Base-by-base conservation (phyloP, 2,888 invertebrate genomes). In the Geotrupes spiniger region DNA sequence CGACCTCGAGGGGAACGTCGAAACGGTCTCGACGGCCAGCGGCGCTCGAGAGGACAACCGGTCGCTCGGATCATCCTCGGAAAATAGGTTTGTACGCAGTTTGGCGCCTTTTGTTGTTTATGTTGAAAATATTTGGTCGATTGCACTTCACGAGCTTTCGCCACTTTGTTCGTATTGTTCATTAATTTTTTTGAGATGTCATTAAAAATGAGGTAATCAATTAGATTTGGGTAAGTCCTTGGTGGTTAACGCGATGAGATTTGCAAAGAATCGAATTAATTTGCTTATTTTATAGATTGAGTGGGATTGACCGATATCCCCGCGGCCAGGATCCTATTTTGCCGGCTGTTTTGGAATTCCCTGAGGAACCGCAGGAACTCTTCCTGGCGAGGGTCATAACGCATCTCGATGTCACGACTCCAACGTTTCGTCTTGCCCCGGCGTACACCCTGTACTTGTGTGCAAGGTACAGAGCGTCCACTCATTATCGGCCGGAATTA, bases 401-500 rank as follows among this genome's bases (percentile, higher is more conserved):
- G 26, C 87, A 94, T 58, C 81, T 94, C 57, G 94, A 93, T 71
- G 92, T 92, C 9, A 87, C 87, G 68, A 84, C 86, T 49, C 89
- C 89, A 8, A 90, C 92, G 59, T 98, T 98, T 77, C 94, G 95
- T 69, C 80, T 99, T 53, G 92, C 98, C 1, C 98, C 98, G 0
- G 96, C 97, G 16, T 99, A 98, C 75, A 90, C 95, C 1, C 81
- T 99, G 15, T 99, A 99, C 74, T 80, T 99, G 68, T 92, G 94
- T 59, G 91, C 94, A 52, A 82, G 89, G 68, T 96, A 95, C 69
- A 84, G 95, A 44, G 92, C 97, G 33, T 93, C 94, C 16, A 93
- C 93, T 1, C 93, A 93, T 71, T 95, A 94, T 76, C 83, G 93
- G 63, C 93, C 94, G 14, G 94, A 95, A 69, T 76, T 95, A 44